Conservation (phyloP, 2,113 vertebrate species). For the Solea solea region DNA sequence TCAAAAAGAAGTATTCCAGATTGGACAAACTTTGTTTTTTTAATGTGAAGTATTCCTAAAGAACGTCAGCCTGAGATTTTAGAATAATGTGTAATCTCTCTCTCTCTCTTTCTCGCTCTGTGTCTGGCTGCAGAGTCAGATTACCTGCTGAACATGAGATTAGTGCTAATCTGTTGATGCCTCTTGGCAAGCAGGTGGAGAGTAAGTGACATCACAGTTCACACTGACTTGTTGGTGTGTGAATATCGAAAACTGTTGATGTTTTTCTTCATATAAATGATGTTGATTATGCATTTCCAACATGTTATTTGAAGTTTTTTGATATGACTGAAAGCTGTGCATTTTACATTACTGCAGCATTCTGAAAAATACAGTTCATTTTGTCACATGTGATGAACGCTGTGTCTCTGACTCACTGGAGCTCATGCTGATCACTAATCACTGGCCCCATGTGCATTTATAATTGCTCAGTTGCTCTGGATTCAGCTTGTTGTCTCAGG, state of each 20-base stretch:
- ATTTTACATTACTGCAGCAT: no score
- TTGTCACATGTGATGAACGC: background rate
- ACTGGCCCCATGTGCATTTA: slow-evolving; percentile 36
- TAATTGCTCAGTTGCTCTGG: slow-evolving; percentile 52
- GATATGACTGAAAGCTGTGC: no score
- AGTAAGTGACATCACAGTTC: slow-evolving; percentile 28
- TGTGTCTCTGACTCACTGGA: background rate
- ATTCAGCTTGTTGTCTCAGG: slow-evolving; percentile 22
- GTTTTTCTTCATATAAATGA: no score
- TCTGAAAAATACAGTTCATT: background rate
- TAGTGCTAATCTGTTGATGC: slow-evolving; percentile 62
- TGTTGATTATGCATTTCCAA: no score
- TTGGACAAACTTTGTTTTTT: no score
- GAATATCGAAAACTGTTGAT: no score
- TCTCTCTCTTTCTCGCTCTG: no score
- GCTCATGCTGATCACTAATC: slow-evolving; percentile 28
- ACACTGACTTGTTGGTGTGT: background rate
- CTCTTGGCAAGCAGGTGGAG: slow-evolving; percentile 9
- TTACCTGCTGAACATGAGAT: slow-evolving; percentile 58
- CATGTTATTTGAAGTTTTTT: no score
- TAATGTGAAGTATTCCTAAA: no score
- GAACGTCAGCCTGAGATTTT: no score
- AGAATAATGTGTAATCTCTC: no score
- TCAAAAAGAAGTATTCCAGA: no score
- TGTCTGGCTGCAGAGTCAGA: slow-evolving; percentile 17